Evolutionary conservation across 1,140 invertebrate species (phyloP).

Genomic region (Ostrea edulis): DNA sequence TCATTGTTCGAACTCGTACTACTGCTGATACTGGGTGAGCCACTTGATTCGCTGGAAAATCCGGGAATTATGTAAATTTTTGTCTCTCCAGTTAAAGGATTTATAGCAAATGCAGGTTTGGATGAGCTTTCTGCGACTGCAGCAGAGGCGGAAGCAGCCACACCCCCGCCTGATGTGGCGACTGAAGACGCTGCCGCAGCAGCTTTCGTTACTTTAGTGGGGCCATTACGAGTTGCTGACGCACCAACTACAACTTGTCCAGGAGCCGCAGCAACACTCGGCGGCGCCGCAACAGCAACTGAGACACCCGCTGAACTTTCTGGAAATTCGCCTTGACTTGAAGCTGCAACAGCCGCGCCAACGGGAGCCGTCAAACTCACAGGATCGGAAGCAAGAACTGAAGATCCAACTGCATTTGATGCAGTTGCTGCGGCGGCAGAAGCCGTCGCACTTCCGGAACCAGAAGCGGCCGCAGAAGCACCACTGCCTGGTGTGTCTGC

Average conservation of each 20-base stretch:
- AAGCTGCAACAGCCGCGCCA: too few species aligned
- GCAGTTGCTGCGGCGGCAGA: background rate
- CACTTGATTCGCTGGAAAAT: background rate
- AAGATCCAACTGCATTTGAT: background rate
- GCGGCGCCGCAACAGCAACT: too few species aligned
- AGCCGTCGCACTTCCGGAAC: background rate
- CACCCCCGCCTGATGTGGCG: background rate
- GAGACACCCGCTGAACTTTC: too few species aligned
- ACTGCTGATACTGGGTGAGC: slow-evolving; percentile 19
- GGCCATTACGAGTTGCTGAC: background rate
- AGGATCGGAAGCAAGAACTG: too few species aligned
- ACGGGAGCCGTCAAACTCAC: too few species aligned
- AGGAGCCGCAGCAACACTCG: too few species aligned
- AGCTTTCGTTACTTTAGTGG: background rate
- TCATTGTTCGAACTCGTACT: slow-evolving; percentile 4
- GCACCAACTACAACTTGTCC: background rate
- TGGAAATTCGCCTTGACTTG: too few species aligned
- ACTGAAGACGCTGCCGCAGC: background rate
- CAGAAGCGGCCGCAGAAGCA: background rate
- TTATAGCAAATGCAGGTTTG: background rate
- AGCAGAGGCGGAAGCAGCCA: background rate
- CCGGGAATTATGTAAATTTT: background rate
- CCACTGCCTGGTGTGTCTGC: background rate
- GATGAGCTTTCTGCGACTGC: background rate
- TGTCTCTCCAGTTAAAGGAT: background rate